A percentile compares a stretch with the other conserved stretches of the same genome.
Evolutionary conservation across 2,797 vertebrate species (phyloP).

Genomic region (Anas flavirostris): DNA sequence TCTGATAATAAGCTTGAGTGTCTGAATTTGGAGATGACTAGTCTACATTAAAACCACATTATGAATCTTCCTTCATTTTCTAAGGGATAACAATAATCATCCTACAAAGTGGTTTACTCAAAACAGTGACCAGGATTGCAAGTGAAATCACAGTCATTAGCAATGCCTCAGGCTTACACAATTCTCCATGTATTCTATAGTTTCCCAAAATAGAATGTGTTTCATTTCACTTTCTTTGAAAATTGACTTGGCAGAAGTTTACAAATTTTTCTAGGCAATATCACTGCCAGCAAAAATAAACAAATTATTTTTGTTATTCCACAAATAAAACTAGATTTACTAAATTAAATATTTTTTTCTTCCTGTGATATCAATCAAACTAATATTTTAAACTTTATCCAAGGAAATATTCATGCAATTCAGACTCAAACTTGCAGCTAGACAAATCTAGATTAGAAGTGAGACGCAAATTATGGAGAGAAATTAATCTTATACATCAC

Average conservation of each 20-base stretch:
- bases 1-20: background rate
- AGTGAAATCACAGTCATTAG: constrained; percentile 35
- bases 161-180: background rate
- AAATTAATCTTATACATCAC: background rate
- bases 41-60: background rate
- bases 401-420: background rate
- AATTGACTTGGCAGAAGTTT: background rate
- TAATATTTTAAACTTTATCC: background rate
- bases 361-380: background rate
- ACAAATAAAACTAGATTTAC: constrained; percentile 17
- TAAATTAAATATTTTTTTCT: constrained; percentile 18
- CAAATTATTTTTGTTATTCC: constrained; percentile 21
- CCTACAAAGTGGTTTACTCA: background rate
- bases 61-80: background rate
- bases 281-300: constrained; percentile 14
- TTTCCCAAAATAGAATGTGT: background rate
- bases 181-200: background rate
- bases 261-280: constrained; percentile 17
- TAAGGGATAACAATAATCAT: background rate
- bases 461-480: background rate
- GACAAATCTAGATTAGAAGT: background rate
- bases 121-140: background rate
- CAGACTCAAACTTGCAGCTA: background rate
- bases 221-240: constrained; percentile 6
- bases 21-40: background rate